Percentiles rank a stretch among this genome's conserved stretches.
Evolutionary conservation across 1,140 invertebrate genomes (phyloP).

Genomic region (Drosophila miranda): DNA sequence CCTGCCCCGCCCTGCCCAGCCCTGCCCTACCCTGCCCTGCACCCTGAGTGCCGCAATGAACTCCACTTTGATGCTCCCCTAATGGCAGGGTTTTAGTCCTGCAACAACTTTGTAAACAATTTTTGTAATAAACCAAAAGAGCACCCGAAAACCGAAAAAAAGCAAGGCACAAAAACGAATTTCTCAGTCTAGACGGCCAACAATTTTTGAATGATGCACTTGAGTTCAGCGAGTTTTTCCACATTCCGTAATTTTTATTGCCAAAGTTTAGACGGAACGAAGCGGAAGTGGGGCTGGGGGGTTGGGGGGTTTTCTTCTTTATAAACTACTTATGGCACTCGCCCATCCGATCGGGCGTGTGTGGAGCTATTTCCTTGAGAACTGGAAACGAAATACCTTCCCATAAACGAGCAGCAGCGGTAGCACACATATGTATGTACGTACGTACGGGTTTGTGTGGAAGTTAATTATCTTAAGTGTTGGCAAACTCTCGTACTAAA

Average conservation of each 20-base stretch:
- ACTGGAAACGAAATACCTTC: background rate
- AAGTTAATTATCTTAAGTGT: slow-evolving; percentile 22
- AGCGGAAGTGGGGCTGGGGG: too few relatives aligned
- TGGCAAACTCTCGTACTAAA: slow-evolving; percentile 14
- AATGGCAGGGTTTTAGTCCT: slow-evolving; percentile 2
- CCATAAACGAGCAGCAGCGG: background rate
- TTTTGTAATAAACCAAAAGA: slow-evolving; percentile 44
- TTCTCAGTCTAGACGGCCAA: slow-evolving; percentile 49
- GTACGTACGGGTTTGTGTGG: background rate
- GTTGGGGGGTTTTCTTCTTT: too few relatives aligned
- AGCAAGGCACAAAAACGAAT: slow-evolving; percentile 26
- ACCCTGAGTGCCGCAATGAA: too few relatives aligned
- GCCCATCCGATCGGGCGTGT: too few relatives aligned
- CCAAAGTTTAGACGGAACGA: slow-evolving; percentile 28
- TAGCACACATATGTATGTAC: background rate
- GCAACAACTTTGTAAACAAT: slow-evolving; percentile 31
- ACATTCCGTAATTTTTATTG: slow-evolving; percentile 43
- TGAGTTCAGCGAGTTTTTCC: slow-evolving; percentile 28
- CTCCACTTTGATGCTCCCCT: too few relatives aligned
- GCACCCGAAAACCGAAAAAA: background rate
- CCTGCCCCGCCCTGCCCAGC: too few relatives aligned
- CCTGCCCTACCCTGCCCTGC: too few relatives aligned
- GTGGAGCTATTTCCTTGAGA: too few relatives aligned
- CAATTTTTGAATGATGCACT: slow-evolving; percentile 46
- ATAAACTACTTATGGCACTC: too few relatives aligned